A percentile compares a stretch with the other conserved stretches of the same genome.
phyloP scores from a whole-genome alignment of 1,140 invertebrate genomes.

The Amphibalanus amphitrite region DNA sequence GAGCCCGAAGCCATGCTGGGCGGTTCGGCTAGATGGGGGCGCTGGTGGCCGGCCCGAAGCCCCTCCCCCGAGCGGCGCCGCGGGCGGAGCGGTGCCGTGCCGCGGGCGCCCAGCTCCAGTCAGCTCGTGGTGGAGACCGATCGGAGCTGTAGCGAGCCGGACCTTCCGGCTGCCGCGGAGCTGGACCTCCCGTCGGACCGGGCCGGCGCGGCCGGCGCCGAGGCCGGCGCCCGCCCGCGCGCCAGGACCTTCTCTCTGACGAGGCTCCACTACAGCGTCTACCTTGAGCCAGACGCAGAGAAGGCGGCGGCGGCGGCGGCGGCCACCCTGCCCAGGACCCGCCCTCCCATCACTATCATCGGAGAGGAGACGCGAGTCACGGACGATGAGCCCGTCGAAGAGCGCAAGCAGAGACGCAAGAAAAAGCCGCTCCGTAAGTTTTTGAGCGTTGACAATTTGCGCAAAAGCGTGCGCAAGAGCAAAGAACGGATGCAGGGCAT shows the following conservation, averaged over 20 bases:
- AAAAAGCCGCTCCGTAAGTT: not conserved
- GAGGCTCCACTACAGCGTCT: not conserved
- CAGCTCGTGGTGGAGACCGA: not conserved
- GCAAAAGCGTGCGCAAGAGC: not conserved
- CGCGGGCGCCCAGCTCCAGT: not conserved
- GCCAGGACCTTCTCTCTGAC: not conserved
- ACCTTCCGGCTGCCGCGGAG: not conserved
- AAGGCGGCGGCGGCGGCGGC: not conserved
- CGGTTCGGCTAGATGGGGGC: too few species aligned
- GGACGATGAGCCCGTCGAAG: not conserved
- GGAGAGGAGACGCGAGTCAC: not conserved
- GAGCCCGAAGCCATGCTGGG: too few species aligned
- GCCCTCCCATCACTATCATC: not conserved
- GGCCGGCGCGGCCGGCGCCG: too few species aligned
- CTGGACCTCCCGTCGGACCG: not conserved
- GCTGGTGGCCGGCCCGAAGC: too few species aligned
- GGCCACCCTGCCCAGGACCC: not conserved
- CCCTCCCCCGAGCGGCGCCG: too few species aligned
- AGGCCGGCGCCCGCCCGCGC: too few species aligned
- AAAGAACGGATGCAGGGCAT: not conserved
- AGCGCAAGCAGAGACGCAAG: not conserved
- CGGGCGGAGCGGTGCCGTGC: too few species aligned
- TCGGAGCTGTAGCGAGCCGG: not conserved
- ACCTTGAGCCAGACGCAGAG: not conserved
- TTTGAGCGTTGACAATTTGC: not conserved